phyloP scores from a whole-genome alignment of 2,797 vertebrate species.

The Chaunax sp. region DNA sequence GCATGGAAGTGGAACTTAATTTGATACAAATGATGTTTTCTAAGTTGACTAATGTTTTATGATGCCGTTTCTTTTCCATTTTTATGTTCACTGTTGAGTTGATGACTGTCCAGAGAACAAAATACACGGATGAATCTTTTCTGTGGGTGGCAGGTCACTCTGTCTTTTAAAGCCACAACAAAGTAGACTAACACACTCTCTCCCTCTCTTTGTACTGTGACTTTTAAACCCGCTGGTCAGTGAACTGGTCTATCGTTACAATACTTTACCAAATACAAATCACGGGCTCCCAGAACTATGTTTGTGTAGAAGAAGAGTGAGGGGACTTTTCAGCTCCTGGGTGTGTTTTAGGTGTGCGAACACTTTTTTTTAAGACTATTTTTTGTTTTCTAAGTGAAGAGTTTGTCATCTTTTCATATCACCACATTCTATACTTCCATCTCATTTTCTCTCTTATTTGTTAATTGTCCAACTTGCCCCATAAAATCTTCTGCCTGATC shows the following conservation, averaged over 20 bases:
- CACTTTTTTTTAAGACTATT: too few relatives aligned
- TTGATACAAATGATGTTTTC: neutral
- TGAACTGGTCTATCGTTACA: conserved; percentile 6
- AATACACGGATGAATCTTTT: conserved; percentile 13
- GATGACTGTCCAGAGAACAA: neutral
- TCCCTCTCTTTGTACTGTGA: conserved; percentile 7
- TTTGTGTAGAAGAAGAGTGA: too few relatives aligned
- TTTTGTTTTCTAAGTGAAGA: neutral
- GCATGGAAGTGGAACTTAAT: neutral
- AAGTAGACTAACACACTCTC: neutral
- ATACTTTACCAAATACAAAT: conserved; percentile 17
- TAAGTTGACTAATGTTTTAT: neutral
- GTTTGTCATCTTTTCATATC: conserved; percentile 5
- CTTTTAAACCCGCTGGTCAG: neutral
- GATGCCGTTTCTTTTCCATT: neutral
- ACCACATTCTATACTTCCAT: conserved; percentile 21
- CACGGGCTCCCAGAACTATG: neutral
- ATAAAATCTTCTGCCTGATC: too few relatives aligned
- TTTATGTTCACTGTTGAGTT: neutral
- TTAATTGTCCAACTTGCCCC: neutral
- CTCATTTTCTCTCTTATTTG: conserved; percentile 6
- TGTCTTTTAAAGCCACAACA: conserved; percentile 4
- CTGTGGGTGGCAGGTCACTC: conserved; percentile 15
- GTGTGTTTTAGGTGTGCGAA: too few relatives aligned
- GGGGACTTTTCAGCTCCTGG: too few relatives aligned